Base-by-base conservation (phyloP, 64 coral and sea anemone species). In the Actinia equina region DNA sequence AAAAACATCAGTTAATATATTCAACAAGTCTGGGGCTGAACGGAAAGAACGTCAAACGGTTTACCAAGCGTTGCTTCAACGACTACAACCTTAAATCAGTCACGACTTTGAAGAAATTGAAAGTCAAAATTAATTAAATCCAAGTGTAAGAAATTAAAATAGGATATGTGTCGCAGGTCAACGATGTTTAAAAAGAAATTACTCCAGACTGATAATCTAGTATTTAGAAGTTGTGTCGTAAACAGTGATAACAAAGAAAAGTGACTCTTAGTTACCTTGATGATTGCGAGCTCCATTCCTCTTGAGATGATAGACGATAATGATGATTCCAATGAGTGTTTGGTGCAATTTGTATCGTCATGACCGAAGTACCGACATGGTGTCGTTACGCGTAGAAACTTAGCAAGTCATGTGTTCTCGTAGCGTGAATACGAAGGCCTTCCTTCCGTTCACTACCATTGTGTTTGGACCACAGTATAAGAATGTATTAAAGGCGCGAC, bases 401-500 rank as follows among this genome's bases (percentile, higher is more conserved):
- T 74, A 74, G 2, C 69, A 12, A 30, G 69, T 74, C 69, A 74
- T 74, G 69, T 74, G 69, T 74, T 41, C 25, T 74, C 69, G 69
- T 74, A 30, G 69, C 27, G 26, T 74, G 69, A 74, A 74, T 74
- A 74, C n/a, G 12, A 30, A 16, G 43, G 78, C 78, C 16, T 81
- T 81, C 78, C 78, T 81, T 81, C 78, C 78, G 78, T 81, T 81
- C 6, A 13, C 41, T 17, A n/a, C 78, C 49, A 52, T 81, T 81
- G 78, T 81, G 43, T 81, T 45, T 9, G 12, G 69, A 37, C 27
- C 44, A 23, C 78, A 81, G 78, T 18, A 18, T 17, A 30, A 74
- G 78, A 81, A 81, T 49, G 78, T 17, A n/a, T 37, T 37, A 37
- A 37, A 81, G 42, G 78, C 43, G 43, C 78, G 22, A 52, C 78